phyloP scores from a whole-genome alignment of 2,888 invertebrate species.

The Allygus modestus region DNA sequence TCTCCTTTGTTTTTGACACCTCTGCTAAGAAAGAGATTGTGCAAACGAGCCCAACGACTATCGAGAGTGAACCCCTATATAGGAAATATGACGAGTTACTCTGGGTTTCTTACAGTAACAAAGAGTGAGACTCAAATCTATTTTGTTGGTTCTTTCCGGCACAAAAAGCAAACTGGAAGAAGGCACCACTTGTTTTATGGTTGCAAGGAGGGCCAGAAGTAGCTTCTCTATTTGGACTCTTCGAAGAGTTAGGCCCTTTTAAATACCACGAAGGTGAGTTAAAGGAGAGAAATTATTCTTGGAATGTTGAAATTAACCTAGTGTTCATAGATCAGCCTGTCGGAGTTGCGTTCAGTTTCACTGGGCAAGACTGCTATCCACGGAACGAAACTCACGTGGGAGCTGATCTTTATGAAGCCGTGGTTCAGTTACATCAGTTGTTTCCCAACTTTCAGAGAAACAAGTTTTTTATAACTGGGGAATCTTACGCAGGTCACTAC shows the following conservation, averaged over 20 bases:
- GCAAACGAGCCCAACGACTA: too few relatives aligned
- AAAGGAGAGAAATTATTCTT: constrained; percentile 76
- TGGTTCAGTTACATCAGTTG: constrained; percentile 89
- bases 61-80: too few relatives aligned
- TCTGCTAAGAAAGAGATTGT: too few relatives aligned
- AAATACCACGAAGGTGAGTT: not conserved
- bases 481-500: constrained; percentile 91
- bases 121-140: too few relatives aligned
- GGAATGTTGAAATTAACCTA: constrained; percentile 79
- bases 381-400: constrained; percentile 74
- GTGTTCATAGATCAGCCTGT: constrained; percentile 83
- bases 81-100: too few relatives aligned
- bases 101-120: too few relatives aligned
- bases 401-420: constrained; percentile 78
- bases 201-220: constrained; percentile 80
- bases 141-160: constrained; percentile 73
- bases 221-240: constrained; percentile 78
- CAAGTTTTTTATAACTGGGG: constrained; percentile 92
- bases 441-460: constrained; percentile 86
- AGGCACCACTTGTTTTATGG: constrained; percentile 78
- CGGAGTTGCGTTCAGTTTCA: constrained; percentile 82
- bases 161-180: constrained; percentile 70
- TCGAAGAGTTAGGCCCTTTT: constrained; percentile 80
- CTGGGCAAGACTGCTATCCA: constrained; percentile 77
- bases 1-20: too few relatives aligned